Evolutionary conservation across 1,140 invertebrate genomes (phyloP).

Genomic region (Drosophila obscura): DNA sequence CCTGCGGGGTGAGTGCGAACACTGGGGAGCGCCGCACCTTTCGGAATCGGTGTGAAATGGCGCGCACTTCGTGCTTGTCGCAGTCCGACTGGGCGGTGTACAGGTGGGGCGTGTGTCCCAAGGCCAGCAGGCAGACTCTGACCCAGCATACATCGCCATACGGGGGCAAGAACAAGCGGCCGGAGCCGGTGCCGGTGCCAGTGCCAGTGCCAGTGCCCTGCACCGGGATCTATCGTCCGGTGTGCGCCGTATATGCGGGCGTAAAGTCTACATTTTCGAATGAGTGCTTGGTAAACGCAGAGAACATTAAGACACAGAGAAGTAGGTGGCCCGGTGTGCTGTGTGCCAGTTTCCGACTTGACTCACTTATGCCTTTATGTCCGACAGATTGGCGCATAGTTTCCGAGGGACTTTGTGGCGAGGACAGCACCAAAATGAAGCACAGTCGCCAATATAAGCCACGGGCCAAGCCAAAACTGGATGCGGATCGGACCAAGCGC

Average conservation of each 20-base stretch:
- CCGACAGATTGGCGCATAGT: conserved; percentile 73
- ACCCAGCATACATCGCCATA: conserved; percentile 25
- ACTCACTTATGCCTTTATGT: background rate
- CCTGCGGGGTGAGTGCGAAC: conserved; percentile 55
- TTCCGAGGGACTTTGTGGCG: conserved; percentile 71
- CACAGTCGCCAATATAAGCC: conserved; percentile 64
- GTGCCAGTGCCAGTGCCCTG: conserved; percentile 75
- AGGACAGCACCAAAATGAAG: conserved; percentile 77
- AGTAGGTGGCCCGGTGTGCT: conserved; percentile 25
- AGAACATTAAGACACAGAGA: conserved; percentile 68
- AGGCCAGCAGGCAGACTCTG: conserved; percentile 7
- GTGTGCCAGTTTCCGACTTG: too few species aligned
- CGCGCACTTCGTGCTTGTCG: conserved; percentile 43
- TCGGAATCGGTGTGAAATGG: conserved; percentile 63
- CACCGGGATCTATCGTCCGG: conserved; percentile 70
- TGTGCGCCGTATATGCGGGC: conserved; percentile 68
- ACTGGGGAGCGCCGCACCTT: conserved; percentile 49
- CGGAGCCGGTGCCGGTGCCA: conserved; percentile 64
- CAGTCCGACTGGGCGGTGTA: conserved; percentile 56
- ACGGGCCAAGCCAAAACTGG: conserved; percentile 50
- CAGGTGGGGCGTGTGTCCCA: conserved; percentile 53
- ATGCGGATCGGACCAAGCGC: conserved; percentile 59
- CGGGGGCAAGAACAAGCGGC: conserved; percentile 29
- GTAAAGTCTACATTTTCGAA: conserved; percentile 79
- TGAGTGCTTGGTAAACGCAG: conserved; percentile 75